Evolutionary conservation across 2,113 vertebrate species (phyloP).

Genomic region (Phaetusa simplex): DNA sequence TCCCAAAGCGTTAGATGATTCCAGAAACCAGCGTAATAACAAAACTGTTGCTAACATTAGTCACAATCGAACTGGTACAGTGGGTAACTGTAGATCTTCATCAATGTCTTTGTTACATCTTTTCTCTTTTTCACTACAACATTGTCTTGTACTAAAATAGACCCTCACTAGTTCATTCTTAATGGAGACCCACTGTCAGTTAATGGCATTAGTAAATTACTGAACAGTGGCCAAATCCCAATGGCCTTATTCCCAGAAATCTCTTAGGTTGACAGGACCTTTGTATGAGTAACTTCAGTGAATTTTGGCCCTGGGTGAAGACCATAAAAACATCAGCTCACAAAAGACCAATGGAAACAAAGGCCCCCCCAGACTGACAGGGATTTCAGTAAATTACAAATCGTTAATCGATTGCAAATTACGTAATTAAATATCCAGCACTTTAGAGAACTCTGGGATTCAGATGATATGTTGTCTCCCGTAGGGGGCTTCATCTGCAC

Average conservation of each 20-base stretch:
- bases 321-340: constrained; percentile 18
- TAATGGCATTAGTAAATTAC: constrained; percentile 57
- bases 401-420: not conserved
- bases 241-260: constrained; percentile 65
- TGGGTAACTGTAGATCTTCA: constrained; percentile 26
- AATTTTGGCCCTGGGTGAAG: constrained; percentile 53
- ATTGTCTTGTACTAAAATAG: constrained; percentile 42
- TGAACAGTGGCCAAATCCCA: constrained; percentile 56
- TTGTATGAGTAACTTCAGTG: constrained; percentile 30
- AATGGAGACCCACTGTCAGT: constrained; percentile 29
- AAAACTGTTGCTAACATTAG: not conserved
- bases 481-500: not conserved
- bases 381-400: not conserved
- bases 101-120: constrained; percentile 23
- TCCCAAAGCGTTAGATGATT: not conserved
- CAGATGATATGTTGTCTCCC: not conserved
- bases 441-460: not conserved
- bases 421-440: not conserved
- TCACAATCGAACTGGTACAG: not conserved
- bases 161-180: constrained; percentile 34
- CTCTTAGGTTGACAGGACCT: constrained; percentile 53
- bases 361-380: not conserved
- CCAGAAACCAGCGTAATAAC: constrained; percentile 9
- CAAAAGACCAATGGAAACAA: constrained; percentile 34
- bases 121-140: constrained; percentile 11